phyloP scores from a whole-genome alignment of 2,888 invertebrate species.

The Brachylomia viminalis region DNA sequence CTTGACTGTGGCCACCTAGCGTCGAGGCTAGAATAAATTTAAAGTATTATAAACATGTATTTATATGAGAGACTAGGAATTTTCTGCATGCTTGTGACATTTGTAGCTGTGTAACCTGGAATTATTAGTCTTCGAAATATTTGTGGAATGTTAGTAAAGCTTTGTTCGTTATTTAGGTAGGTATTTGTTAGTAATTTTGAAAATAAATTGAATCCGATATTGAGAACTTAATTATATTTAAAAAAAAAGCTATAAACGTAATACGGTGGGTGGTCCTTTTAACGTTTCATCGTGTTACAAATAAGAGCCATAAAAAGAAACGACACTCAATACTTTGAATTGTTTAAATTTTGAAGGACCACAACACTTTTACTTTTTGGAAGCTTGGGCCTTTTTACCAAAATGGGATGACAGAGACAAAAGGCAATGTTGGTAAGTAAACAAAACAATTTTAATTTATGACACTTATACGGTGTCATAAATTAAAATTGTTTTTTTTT shows the following conservation, averaged over 20 bases:
- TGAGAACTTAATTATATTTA: slow-evolving; percentile 67
- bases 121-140: background rate
- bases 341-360: slow-evolving; percentile 64
- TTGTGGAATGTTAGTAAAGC: background rate
- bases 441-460: slow-evolving; percentile 17
- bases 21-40: slow-evolving; percentile 31
- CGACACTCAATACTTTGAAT: slow-evolving; percentile 65
- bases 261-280: slow-evolving; percentile 71
- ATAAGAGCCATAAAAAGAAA: slow-evolving; percentile 63
- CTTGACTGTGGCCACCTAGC: slow-evolving; percentile 34
- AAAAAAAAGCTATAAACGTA: slow-evolving; percentile 66
- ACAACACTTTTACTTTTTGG: slow-evolving; percentile 54
- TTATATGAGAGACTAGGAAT: slow-evolving; percentile 5
- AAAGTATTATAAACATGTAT: slow-evolving; percentile 31
- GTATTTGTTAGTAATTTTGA: background rate
- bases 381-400: slow-evolving; percentile 26
- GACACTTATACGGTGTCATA: too few species aligned
- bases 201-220: slow-evolving; percentile 35
- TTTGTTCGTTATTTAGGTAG: background rate
- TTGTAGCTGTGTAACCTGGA: background rate
- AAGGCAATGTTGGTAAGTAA: slow-evolving; percentile 1
- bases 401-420: slow-evolving; percentile 11
- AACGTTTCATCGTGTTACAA: slow-evolving; percentile 65
- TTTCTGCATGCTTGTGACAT: slow-evolving; percentile 10
- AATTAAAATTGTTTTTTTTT: too few species aligned